Conservation (phyloP, 1,140 invertebrate species). For the Augochlora pura region DNA sequence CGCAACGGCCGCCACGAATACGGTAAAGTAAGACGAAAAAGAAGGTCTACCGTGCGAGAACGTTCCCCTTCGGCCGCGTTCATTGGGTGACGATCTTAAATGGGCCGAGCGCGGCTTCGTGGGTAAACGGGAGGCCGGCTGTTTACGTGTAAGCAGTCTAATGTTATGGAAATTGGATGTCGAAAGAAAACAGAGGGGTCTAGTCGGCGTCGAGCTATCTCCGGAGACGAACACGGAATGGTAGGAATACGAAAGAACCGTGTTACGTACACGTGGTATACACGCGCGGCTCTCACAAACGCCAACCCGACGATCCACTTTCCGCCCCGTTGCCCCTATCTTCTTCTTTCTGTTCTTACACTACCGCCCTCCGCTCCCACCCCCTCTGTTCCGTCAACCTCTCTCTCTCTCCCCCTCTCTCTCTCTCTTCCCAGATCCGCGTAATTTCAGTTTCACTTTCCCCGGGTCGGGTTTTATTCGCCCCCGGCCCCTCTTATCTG, state of each 20-base stretch:
- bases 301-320: slow-evolving; percentile 18
- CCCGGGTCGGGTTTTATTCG: not conserved
- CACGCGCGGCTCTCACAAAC: too few species aligned
- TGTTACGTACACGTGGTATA: not conserved
- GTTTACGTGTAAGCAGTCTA: slow-evolving; percentile 69
- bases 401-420: too few species aligned
- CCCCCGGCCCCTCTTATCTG: not conserved
- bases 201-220: slow-evolving; percentile 29
- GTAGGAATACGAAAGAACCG: slow-evolving; percentile 17
- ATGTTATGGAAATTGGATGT: slow-evolving; percentile 79
- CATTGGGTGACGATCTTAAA: slow-evolving; percentile 50
- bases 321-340: slow-evolving; percentile 26
- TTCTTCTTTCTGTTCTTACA: not conserved
- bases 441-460: slow-evolving; percentile 38
- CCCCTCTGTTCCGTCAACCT: not conserved
- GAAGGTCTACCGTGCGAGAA: not conserved
- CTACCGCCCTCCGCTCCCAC: too few species aligned
- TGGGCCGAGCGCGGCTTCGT: not conserved
- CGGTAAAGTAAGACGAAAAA: not conserved
- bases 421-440: too few species aligned
- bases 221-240: slow-evolving; percentile 42
- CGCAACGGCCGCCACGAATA: not conserved
- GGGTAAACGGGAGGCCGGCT: slow-evolving; percentile 35
- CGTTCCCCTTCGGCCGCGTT: slow-evolving; percentile 29
- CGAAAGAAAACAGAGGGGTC: slow-evolving; percentile 69